A percentile compares a stretch with the other conserved stretches of the same genome.
Evolutionary conservation across 2,113 vertebrate genomes (phyloP).

Genomic region (Ictalurus furcatus): DNA sequence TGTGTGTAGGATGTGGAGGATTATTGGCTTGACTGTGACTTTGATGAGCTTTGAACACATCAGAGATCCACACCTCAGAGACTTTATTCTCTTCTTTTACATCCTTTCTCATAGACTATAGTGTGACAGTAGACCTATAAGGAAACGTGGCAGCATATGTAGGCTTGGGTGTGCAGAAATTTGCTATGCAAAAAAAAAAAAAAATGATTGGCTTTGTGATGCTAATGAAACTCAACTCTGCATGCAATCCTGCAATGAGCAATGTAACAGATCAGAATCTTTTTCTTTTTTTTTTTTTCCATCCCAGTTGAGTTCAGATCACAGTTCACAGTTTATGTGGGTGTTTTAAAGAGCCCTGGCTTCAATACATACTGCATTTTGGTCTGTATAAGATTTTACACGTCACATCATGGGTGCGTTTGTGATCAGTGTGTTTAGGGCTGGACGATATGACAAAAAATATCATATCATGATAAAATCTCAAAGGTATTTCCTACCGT

Average conservation of each 20-base stretch:
- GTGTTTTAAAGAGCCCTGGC: not conserved
- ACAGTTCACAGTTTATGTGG: not conserved
- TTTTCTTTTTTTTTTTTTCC: no score
- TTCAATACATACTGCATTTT: not conserved
- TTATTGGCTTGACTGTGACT: not conserved
- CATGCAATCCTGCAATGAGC: not conserved
- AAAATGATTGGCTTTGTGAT: not conserved
- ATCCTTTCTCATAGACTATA: not conserved
- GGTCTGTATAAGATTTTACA: not conserved
- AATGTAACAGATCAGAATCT: not conserved
- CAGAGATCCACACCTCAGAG: not conserved
- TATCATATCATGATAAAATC: not conserved
- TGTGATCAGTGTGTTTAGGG: not conserved
- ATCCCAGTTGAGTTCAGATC: not conserved
- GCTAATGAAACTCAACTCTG: not conserved
- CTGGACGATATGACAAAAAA: not conserved
- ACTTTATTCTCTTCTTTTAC: not conserved
- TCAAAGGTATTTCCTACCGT: not conserved
- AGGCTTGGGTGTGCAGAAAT: not conserved
- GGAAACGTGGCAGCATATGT: no score
- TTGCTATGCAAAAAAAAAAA: not conserved
- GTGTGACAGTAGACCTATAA: not conserved
- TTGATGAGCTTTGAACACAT: not conserved
- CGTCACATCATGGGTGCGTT: no score
- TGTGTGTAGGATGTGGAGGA: not conserved